Evolutionary conservation across 2,888 invertebrate species (phyloP).

Genomic region (Ferrisia virgata): DNA sequence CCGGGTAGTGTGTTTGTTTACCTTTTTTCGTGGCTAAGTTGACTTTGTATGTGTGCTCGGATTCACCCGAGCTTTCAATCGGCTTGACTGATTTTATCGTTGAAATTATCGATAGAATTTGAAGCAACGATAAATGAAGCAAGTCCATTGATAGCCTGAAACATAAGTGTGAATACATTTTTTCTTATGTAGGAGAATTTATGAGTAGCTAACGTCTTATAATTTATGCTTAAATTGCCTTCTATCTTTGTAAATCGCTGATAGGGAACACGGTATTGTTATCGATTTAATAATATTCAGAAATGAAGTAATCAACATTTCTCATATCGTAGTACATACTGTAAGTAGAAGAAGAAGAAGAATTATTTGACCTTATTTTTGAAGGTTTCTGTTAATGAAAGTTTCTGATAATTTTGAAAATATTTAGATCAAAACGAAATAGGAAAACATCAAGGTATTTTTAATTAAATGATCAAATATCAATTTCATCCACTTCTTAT

Average conservation of each 20-base stretch:
- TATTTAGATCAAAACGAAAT: too few relatives aligned
- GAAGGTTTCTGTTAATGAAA: not conserved
- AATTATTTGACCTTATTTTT: not conserved
- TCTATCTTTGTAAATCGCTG: too few relatives aligned
- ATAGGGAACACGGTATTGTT: too few relatives aligned
- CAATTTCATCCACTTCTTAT: too few relatives aligned
- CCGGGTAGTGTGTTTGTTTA: not conserved
- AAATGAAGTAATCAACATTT: not conserved
- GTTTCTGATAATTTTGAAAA: not conserved
- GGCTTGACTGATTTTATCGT: not conserved
- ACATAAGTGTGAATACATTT: not conserved
- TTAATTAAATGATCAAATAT: too few relatives aligned
- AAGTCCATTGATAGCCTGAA: not conserved
- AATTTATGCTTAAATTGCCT: too few relatives aligned
- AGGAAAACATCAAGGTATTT: too few relatives aligned
- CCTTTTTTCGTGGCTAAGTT: not conserved
- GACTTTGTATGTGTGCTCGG: not conserved
- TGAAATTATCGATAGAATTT: not conserved
- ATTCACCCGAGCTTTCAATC: not conserved
- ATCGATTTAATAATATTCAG: not conserved
- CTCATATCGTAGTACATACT: not conserved
- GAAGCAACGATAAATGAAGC: not conserved
- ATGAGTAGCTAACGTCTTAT: too few relatives aligned
- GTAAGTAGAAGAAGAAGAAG: too few relatives aligned
- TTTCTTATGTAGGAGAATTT: not conserved